These are phyloP conservation scores for Lithobius niger DNA, from an alignment of 1,140 invertebrate genomes.

Conservation along the genomic window DNA sequence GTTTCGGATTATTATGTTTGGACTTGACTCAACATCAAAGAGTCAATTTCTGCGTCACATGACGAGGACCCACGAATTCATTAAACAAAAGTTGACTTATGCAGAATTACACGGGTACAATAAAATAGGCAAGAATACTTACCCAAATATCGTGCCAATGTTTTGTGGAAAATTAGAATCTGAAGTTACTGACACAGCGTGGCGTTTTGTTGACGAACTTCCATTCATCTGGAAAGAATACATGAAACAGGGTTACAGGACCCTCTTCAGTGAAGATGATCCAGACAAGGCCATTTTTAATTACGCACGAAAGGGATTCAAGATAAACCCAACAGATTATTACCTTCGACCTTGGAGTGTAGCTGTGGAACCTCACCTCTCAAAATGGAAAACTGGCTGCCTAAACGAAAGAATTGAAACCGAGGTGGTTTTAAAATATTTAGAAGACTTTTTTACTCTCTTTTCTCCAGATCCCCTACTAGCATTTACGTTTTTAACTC, in stretches of 20 bases:
- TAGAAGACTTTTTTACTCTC: neutral
- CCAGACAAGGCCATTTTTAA: constrained; percentile 37
- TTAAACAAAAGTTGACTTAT: constrained; percentile 28
- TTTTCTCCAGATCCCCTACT: neutral
- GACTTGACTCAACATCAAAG: constrained; percentile 43
- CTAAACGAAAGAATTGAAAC: neutral
- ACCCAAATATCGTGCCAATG: constrained; percentile 33
- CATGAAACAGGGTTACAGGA: constrained; percentile 31
- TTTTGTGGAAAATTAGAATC: constrained; percentile 22
- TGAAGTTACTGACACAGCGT: neutral
- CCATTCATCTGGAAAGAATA: constrained; percentile 39
- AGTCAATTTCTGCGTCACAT: constrained; percentile 43
- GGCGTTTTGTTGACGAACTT: constrained; percentile 24
- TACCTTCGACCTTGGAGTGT: constrained; percentile 30
- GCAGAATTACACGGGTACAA: constrained; percentile 32
- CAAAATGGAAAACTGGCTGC: constrained; percentile 1
- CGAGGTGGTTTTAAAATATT: neutral
- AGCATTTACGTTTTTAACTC: constrained; percentile 28
- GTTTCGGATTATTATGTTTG: constrained; percentile 34
- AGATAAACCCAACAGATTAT: constrained; percentile 33
- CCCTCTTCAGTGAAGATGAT: constrained; percentile 37
- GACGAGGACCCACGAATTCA: constrained; percentile 33
- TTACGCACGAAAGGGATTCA: constrained; percentile 33
- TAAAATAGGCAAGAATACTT: constrained; percentile 36
- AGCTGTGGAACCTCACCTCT: constrained; percentile 12